Evolutionary conservation across 2,113 vertebrate genomes (phyloP).

Genomic region (Hydrolagus affinis): DNA sequence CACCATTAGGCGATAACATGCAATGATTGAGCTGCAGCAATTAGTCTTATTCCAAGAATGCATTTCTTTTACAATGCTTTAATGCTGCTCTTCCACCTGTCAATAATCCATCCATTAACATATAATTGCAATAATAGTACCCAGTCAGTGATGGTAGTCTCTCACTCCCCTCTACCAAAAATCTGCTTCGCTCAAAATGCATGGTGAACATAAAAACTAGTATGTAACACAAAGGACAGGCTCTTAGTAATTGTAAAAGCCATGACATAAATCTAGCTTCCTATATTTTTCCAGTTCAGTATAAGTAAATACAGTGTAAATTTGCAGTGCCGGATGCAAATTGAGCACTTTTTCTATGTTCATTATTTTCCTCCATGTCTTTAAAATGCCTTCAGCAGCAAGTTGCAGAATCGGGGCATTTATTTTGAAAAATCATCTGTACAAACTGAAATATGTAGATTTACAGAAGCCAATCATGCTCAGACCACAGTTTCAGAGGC

Average conservation of each 20-base stretch:
- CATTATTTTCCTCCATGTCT: too few species aligned
- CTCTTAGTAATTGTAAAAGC: not conserved
- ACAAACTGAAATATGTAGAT: too few species aligned
- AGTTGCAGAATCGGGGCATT: too few species aligned
- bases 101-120: slow-evolving; percentile 8
- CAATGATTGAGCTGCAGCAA: not conserved
- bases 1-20: not conserved
- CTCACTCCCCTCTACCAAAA: not conserved
- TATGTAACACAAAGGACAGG: not conserved
- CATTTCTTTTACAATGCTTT: not conserved
- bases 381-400: too few species aligned
- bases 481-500: too few species aligned
- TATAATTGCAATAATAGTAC: not conserved
- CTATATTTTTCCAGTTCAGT: not conserved
- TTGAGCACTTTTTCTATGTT: not conserved
- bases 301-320: not conserved
- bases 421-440: too few species aligned
- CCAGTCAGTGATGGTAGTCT: not conserved
- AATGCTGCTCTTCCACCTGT: not conserved
- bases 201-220: not conserved
- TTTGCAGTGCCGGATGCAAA: not conserved
- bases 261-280: too few species aligned
- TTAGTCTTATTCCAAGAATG: not conserved
- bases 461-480: too few species aligned
- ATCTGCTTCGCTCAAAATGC: not conserved